Evolutionary conservation across 2,797 vertebrate genomes (phyloP), one percentile per base, ranked within the genome.

Genomic region (Rallus crepitans): DNA sequence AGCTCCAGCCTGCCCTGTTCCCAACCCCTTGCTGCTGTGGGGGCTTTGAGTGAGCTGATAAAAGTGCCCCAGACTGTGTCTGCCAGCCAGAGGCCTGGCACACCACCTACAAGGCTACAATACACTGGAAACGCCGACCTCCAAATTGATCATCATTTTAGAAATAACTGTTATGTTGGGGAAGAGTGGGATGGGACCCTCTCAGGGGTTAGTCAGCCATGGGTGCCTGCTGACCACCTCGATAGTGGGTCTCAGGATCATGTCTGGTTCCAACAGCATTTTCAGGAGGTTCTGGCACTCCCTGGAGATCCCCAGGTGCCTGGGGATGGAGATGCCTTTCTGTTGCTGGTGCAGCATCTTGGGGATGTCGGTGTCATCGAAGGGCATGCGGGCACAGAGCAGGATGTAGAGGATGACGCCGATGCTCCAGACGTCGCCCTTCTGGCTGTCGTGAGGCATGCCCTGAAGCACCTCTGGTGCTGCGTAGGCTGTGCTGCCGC

Each of bases 301-400:
- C 6, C 88, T 94, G 3, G 97, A 98, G 64, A 98, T 91, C 25
- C 85, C 90, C 90, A 98, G 88, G 82, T 98, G 96, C 50, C 86
- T 53, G 1, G 98, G 98, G 79, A 98, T 52, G 14, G 95, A 94
- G 79, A 98, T 68, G 1, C 97, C 97, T 47, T 95, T 97, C 96
- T 98, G 98, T 82, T 98, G 97, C 75, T 97, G 96, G 87, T 96
- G 96, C 80, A 98, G 90, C 98, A 98, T 98, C 94, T 97, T 98
- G 72, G 97, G 97, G 80, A 98, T 97, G 89, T 98, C 72, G 3
- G 96, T 91, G 94, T 98, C 96, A 0, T 98, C 94, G n/a, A 98
- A 98, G 95, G 98, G 98, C 82, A 98, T 95, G 85, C 75, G 94
- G 63, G 97, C 98, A 4, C 97, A 97, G 61, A 98, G 97, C 97